These are phyloP conservation scores for Himalopsyche phryganea DNA, from an alignment of 1,140 invertebrate genomes.

Conservation along the genomic window DNA sequence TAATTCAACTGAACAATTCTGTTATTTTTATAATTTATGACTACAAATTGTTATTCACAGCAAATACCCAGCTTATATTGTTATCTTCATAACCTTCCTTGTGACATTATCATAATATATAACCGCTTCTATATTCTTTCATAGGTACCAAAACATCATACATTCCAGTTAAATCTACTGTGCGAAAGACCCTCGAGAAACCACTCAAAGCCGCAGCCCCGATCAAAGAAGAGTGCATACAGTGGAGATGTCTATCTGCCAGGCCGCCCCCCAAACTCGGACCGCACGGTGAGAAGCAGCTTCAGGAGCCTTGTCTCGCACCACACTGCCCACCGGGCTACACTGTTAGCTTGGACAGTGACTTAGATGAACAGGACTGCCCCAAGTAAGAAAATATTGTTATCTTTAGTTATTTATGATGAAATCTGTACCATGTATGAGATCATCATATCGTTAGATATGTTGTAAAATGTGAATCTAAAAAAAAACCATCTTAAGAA, in stretches of 20 bases:
- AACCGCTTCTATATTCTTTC: too few species aligned
- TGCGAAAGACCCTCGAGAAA: constrained; percentile 37
- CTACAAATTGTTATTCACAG: too few species aligned
- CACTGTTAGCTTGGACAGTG: constrained; percentile 45
- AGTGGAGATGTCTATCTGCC: constrained; percentile 53
- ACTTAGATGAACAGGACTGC: constrained; percentile 43
- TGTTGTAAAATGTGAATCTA: too few species aligned
- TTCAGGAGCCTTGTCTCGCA: constrained; percentile 50
- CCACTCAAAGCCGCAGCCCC: constrained; percentile 17
- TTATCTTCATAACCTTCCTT: too few species aligned
- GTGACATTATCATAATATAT: too few species aligned
- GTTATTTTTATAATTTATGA: too few species aligned
- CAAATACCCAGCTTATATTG: too few species aligned
- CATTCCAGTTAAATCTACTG: constrained; percentile 38
- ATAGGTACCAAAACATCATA: constrained; percentile 37
- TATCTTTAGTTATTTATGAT: neutral
- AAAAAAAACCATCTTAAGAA: too few species aligned
- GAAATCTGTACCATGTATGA: too few species aligned
- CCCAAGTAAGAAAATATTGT: constrained; percentile 41
- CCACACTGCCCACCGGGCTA: constrained; percentile 58
- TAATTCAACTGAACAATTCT: too few species aligned
- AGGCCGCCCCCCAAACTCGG: constrained; percentile 41
- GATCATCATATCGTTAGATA: too few species aligned
- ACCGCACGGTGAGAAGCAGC: constrained; percentile 35
- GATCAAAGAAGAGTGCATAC: constrained; percentile 44